These are phyloP conservation scores for Microtus richardsoni DNA, from an alignment of 2,113 vertebrate species.

Conservation along the genomic window DNA sequence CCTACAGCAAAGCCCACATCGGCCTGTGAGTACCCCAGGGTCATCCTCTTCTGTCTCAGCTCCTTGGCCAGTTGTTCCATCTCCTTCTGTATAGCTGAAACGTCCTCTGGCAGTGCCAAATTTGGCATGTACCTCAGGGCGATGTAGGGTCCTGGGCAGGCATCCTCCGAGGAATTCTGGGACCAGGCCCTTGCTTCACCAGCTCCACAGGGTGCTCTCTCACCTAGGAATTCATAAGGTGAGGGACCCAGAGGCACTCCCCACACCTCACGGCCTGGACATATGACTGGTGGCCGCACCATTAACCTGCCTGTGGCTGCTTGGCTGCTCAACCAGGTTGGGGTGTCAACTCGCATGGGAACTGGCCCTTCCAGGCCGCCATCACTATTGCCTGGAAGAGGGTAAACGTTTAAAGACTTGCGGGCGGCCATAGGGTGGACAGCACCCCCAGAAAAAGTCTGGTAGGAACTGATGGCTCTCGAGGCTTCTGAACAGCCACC, in stretches of 20 bases:
- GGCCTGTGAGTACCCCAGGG: constrained; percentile 90
- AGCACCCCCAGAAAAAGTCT: neutral
- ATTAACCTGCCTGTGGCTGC: neutral
- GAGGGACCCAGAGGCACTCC: neutral
- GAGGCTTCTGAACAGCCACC: constrained; percentile 45
- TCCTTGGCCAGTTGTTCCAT: constrained; percentile 89
- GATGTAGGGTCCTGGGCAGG: neutral
- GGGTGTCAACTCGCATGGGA: neutral
- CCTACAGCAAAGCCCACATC: constrained; percentile 90
- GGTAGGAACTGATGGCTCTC: constrained; percentile 66
- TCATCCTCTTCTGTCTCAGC: constrained; percentile 89
- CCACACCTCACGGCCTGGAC: constrained; percentile 1
- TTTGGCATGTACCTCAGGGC: neutral
- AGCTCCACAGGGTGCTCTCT: neutral
- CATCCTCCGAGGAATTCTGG: neutral
- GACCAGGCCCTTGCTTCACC: neutral
- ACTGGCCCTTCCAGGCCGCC: neutral
- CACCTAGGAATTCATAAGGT: neutral
- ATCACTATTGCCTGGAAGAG: neutral
- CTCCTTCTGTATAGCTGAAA: constrained; percentile 78
- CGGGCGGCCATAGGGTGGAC: neutral
- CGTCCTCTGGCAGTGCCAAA: constrained; percentile 78
- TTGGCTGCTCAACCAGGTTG: neutral
- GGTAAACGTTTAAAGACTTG: neutral
- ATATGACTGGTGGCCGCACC: neutral